Base-by-base conservation (phyloP, 2,113 vertebrate species). In the Entelurus aequoreus region DNA sequence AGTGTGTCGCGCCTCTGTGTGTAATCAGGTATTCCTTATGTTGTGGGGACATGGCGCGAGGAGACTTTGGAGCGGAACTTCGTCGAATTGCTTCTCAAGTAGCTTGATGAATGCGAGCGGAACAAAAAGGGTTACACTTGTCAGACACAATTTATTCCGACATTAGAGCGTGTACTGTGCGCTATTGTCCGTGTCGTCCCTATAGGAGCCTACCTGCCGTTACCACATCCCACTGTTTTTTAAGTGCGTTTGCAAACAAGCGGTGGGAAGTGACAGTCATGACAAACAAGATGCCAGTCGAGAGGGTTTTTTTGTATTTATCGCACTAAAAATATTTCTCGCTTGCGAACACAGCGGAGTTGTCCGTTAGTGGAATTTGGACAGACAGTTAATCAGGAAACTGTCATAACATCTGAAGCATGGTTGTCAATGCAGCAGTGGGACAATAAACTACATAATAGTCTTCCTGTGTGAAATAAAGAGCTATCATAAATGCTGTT, bases 91-190 rank as follows among this genome's bases (percentile, higher is more conserved):
- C 63, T 59, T 78, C 68, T 52, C 55, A 72, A 76, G 66, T 61
- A 67, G 70, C 64, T 66, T 77, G 78, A 86, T 78, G 72, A 72
- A 76, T 81, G 81, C 60, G 53, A 55, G 66, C 14, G 57, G 58
- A 48, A 65, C 65, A 75, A 79, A 75, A 78, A 65, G 62, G 73
- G 81, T 74, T 67, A 74, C 69, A 69, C 63, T 62, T 79, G 78
- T 82, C 82, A 83, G 63, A 76, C 76, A 61, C 71, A 68, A 72
- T 80, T 75, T 81, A 75, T 78, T 73, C 75, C 64, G 42, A 77
- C 40, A 62, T 63, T 81, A 73, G 81, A 75, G 72, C 44, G 16
- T 71, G 65, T 63, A 72, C 79, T 12, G 42, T 78, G 74, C 62
- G 68, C 71, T 52, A 72, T 82, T 65, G 68, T 76, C 60, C 73